phyloP scores from a whole-genome alignment of 2,797 vertebrate genomes.

The Strix occidentalis region DNA sequence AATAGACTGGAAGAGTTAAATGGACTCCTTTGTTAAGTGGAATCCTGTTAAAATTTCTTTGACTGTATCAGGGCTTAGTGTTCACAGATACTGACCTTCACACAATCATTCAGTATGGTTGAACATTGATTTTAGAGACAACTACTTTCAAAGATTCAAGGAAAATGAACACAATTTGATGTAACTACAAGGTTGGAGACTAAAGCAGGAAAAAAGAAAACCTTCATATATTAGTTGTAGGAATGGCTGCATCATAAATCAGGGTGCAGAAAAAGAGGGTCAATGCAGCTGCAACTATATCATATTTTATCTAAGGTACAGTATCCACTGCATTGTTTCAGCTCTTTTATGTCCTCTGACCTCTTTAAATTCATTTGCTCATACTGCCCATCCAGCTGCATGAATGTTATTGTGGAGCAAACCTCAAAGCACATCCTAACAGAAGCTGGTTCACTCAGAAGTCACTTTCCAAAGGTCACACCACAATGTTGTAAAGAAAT shows the following conservation, averaged over 20 bases:
- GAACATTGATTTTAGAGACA: not conserved
- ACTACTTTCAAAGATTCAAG: not conserved
- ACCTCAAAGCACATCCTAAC: not conserved
- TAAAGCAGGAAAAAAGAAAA: not conserved
- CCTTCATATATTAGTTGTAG: not conserved
- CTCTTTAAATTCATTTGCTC: not conserved
- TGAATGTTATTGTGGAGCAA: not conserved
- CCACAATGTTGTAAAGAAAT: not conserved
- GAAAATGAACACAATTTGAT: not conserved
- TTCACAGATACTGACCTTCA: not conserved
- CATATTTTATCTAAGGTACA: not conserved
- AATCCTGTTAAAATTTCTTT: slow-evolving; percentile 3
- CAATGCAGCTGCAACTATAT: not conserved
- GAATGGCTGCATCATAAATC: not conserved
- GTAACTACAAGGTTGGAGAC: not conserved
- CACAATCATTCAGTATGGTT: not conserved
- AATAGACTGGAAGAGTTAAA: not conserved
- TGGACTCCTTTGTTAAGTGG: not conserved
- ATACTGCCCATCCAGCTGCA: not conserved
- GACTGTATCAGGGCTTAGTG: not conserved
- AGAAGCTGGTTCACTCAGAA: not conserved
- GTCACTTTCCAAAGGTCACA: not conserved
- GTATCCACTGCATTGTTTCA: not conserved
- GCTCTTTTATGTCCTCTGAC: not conserved
- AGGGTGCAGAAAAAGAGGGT: not conserved